Conservation (phyloP, 2,797 vertebrate genomes). For the Sebastes kiyomatsui region DNA sequence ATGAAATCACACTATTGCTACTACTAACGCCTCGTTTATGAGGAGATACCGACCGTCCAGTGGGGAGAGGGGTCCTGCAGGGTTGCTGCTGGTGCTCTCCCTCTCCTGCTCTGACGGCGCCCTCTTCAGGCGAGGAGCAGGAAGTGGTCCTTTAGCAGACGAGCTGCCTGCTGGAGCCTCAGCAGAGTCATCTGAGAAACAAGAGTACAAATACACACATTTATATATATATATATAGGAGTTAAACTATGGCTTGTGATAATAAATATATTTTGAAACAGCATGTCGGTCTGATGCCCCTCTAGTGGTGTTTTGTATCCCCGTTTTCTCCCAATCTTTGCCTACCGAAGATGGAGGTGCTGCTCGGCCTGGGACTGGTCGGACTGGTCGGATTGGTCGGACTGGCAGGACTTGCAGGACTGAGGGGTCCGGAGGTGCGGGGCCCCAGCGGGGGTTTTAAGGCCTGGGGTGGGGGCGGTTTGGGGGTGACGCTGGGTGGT, state of each 20-base stretch:
- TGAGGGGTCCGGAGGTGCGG: slow-evolving; percentile 77
- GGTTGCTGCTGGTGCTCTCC: slow-evolving; percentile 72
- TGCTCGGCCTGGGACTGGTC: background rate
- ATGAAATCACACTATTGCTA: background rate
- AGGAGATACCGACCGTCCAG: slow-evolving; percentile 82
- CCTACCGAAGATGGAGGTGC: slow-evolving; percentile 17
- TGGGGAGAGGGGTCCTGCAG: slow-evolving; percentile 12
- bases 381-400: background rate
- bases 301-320: background rate
- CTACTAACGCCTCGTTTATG: background rate
- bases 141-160: slow-evolving; percentile 81
- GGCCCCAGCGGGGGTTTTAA: slow-evolving; percentile 75
- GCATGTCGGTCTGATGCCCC: background rate
- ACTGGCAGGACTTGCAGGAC: slow-evolving; percentile 34
- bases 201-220: background rate
- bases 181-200: slow-evolving; percentile 79
- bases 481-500: slow-evolving; percentile 71
- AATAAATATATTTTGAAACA: background rate
- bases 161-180: slow-evolving; percentile 77
- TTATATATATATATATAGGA: too few species aligned
- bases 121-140: slow-evolving; percentile 86
- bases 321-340: too few species aligned
- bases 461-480: slow-evolving; percentile 76
- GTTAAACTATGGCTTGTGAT: background rate
- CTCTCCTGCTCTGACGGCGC: slow-evolving; percentile 85